Evolutionary conservation across 2,113 vertebrate species (phyloP), one percentile per base, ranked within the genome.

Genomic region (Aphyosemion australe): DNA sequence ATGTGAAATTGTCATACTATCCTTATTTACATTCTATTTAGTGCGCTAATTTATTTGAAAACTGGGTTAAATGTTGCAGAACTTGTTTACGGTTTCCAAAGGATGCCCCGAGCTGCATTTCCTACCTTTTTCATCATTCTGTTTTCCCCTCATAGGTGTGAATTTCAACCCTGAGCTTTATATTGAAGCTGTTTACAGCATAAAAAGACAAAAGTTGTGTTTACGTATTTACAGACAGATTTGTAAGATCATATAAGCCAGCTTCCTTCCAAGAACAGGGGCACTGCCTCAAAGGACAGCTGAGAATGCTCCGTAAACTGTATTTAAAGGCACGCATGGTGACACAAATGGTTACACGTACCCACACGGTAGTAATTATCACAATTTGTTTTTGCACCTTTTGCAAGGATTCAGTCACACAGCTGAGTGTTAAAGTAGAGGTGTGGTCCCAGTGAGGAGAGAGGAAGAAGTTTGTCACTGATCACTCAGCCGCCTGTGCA

Each of bases 341-440:
- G 65, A 75, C 80, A 86, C 69, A 75, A 79, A 86, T 52, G 52
- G 21, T 65, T 69, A 21, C 70, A 65, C 46, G 62, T 70, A 41
- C 69, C 69, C 70, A 72, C 68, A 63, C 54, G 42, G 47, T 15
- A 31, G 73, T 82, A 84, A 90, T 90, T 82, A 88, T 80, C 58
- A 34, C 74, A 69, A 80, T 85, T 86, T 78, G 78, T 60, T 58
- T 87, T 78, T 18, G 57, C 81, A 85, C 81, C 84, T 78, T 69
- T 37, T 45, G 32, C 45, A 41, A 61, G 69, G 58, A 70, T 68
- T 75, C 82, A 74, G 69, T 68, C 79, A 67, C 81, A 77, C 71
- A 83, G 61, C 65, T 48, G 61, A 76, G 80, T 73, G 80, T 31
- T 69, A 58, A 76, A 69, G 50, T 77, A 19, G 72, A 71, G 52